phyloP scores from a whole-genome alignment of 2,888 invertebrate genomes.

The Criorhina ranunculi region DNA sequence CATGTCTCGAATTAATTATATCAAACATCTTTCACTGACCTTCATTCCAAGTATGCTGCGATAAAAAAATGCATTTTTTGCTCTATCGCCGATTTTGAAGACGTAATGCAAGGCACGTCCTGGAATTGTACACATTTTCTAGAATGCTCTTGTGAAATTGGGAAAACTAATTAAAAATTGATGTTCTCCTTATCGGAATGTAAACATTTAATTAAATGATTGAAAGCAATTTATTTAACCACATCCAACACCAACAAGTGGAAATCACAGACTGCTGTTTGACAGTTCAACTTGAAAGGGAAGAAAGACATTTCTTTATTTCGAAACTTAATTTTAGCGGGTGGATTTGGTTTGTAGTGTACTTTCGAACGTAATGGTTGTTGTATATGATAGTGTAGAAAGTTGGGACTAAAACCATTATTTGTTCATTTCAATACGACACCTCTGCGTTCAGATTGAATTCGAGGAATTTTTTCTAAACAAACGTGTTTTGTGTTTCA shows the following conservation, averaged over 20 bases:
- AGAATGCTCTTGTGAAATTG: background rate
- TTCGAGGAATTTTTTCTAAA: too few species aligned
- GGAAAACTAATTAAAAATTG: constrained; percentile 1
- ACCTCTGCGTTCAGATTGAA: background rate
- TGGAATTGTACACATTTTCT: constrained; percentile 82
- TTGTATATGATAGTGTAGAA: background rate
- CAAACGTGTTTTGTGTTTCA: too few species aligned
- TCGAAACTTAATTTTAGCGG: constrained; percentile 4
- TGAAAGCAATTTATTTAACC: background rate
- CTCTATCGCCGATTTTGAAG: constrained; percentile 96
- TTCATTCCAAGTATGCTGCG: constrained; percentile 97
- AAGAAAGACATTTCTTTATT: background rate
- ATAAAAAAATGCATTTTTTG: constrained; percentile 94
- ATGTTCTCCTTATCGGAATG: constrained; percentile 34
- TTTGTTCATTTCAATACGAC: background rate
- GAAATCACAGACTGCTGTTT: background rate
- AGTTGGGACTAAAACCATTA: background rate
- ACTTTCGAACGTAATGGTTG: background rate
- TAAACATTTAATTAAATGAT: constrained; percentile 37
- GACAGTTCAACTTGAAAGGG: background rate
- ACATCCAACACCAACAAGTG: constrained; percentile 40
- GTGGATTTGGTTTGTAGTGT: constrained; percentile 23
- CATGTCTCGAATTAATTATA: constrained; percentile 40
- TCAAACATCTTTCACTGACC: constrained; percentile 85
- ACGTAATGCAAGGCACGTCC: constrained; percentile 97